phyloP scores from a whole-genome alignment of 2,797 vertebrate species.

The Alca torda region DNA sequence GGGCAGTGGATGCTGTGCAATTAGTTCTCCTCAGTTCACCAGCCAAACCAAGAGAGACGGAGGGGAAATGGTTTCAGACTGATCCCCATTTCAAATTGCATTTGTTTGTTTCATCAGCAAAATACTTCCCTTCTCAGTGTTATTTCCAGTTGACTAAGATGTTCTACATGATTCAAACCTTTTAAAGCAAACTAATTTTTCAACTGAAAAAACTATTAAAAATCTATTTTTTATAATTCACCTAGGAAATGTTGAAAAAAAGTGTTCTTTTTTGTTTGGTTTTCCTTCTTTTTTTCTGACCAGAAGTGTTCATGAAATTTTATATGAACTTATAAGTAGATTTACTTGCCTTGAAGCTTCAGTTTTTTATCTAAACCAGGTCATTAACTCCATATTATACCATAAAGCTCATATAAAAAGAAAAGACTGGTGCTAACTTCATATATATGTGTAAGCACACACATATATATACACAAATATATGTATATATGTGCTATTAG shows the following conservation, averaged over 20 bases:
- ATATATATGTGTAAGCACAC: background rate
- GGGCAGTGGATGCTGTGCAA: background rate
- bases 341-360: background rate
- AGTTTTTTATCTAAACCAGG: background rate
- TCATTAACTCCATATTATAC: background rate
- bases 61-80: background rate
- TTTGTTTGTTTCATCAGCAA: background rate
- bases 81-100: background rate
- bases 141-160: background rate
- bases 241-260: background rate
- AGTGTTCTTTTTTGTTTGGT: rapidly evolving
- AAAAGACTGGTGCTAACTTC: background rate
- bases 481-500: background rate
- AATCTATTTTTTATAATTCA: background rate
- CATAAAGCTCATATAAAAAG: background rate
- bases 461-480: background rate
- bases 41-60: background rate
- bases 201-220: background rate
- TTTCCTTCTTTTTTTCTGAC: background rate
- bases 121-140: background rate
- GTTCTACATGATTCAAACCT: background rate
- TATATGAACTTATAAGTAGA: background rate
- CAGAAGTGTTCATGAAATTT: background rate
- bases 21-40: background rate
- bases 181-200: background rate